Percentiles rank a stretch among this genome's conserved stretches.
phyloP scores from a whole-genome alignment of 2,888 invertebrate genomes.

The Diogma glabrata region DNA sequence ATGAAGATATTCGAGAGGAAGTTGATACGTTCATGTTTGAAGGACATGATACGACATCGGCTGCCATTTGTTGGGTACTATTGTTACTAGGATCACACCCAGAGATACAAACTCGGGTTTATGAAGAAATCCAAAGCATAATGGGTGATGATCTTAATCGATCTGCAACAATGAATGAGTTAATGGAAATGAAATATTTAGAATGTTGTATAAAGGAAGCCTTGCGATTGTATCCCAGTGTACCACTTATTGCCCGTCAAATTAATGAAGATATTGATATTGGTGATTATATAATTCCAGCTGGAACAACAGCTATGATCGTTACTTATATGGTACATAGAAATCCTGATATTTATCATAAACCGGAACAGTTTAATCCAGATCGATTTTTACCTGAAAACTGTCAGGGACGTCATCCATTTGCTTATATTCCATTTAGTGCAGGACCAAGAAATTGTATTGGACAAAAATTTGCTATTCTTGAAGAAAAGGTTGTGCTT shows the following conservation, averaged over 20 bases:
- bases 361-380: slow-evolving; percentile 57
- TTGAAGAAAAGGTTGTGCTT: slow-evolving; percentile 46
- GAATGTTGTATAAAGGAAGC: slow-evolving; percentile 61
- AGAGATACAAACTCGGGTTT: slow-evolving; percentile 35
- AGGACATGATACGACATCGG: slow-evolving; percentile 36
- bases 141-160: slow-evolving; percentile 37
- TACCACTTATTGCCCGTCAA: slow-evolving; percentile 49
- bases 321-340: slow-evolving; percentile 55
- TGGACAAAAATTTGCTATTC: slow-evolving; percentile 46
- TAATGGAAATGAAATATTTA: slow-evolving; percentile 53
- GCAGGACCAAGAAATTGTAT: slow-evolving; percentile 50
- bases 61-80: slow-evolving; percentile 37
- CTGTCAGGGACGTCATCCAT: slow-evolving; percentile 46
- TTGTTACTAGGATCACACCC: slow-evolving; percentile 34
- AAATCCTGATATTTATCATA: slow-evolving; percentile 48
- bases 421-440: slow-evolving; percentile 56
- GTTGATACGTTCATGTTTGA: slow-evolving; percentile 56
- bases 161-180: slow-evolving; percentile 42
- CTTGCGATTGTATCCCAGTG: slow-evolving; percentile 52
- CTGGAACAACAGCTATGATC: slow-evolving; percentile 43
- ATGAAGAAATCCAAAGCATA: slow-evolving; percentile 40
- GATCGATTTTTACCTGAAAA: slow-evolving; percentile 59
- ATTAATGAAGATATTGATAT: slow-evolving; percentile 44
- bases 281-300: slow-evolving; percentile 33
- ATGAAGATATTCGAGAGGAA: slow-evolving; percentile 45